Conservation (phyloP, 2,797 vertebrate genomes). For the Sebastes ruberrimus region DNA sequence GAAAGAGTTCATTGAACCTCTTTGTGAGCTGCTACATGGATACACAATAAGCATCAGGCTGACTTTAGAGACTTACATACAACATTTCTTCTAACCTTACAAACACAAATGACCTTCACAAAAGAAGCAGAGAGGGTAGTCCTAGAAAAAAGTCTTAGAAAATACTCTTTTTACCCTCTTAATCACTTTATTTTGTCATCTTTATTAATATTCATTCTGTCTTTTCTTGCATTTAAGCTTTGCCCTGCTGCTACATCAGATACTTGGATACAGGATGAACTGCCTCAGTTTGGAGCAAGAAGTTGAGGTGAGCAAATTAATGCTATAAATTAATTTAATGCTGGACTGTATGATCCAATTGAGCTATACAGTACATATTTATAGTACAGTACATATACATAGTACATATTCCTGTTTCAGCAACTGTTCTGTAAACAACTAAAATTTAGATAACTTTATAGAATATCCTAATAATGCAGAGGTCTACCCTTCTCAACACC, state of each 20-base stretch:
- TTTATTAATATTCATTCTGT: background rate
- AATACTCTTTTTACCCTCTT: background rate
- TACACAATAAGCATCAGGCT: background rate
- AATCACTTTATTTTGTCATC: background rate
- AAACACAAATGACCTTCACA: background rate
- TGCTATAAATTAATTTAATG: background rate
- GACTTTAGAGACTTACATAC: background rate
- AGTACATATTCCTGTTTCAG: background rate
- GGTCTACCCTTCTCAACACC: conserved; percentile 19
- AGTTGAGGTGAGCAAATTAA: background rate
- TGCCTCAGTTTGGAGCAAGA: background rate
- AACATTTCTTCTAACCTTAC: background rate
- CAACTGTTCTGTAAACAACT: background rate
- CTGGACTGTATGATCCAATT: background rate
- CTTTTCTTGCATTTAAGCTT: background rate
- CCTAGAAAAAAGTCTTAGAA: background rate
- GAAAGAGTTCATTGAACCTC: background rate
- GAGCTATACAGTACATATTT: background rate
- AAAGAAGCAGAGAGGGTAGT: background rate
- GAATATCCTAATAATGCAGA: conserved; percentile 15
- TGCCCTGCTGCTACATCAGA: background rate
- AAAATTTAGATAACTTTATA: background rate
- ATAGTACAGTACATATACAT: too few relatives aligned
- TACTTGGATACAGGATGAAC: background rate
- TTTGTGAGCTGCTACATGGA: background rate